Evolutionary conservation across 2,113 vertebrate species (phyloP).

Genomic region (Poecile atricapillus): DNA sequence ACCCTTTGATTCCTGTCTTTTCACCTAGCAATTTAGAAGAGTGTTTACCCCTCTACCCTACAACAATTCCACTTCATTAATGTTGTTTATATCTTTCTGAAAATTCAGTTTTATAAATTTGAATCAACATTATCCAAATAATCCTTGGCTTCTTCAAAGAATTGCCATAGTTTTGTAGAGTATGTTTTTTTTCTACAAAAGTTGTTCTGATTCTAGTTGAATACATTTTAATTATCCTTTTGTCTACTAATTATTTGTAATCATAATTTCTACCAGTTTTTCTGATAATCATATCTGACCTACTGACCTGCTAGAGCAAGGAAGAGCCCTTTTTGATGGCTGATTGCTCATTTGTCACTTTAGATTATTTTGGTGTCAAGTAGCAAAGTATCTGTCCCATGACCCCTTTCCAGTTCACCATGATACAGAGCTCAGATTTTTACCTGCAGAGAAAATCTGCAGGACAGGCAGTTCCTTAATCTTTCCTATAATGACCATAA

Average conservation of each 20-base stretch:
- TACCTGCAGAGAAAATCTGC: not conserved
- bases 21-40: not conserved
- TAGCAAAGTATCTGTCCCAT: not conserved
- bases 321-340: not conserved
- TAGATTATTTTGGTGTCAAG: not conserved
- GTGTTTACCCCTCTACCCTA: not conserved
- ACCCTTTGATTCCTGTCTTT: not conserved
- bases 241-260: not conserved
- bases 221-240: not conserved
- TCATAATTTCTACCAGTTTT: not conserved
- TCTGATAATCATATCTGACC: not conserved
- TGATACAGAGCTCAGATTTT: not conserved
- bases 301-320: not conserved
- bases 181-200: not conserved
- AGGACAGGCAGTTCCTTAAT: not conserved
- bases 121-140: not conserved
- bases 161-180: not conserved
- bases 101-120: not conserved
- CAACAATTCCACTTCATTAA: not conserved
- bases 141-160: not conserved
- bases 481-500: not conserved
- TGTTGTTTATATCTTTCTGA: not conserved
- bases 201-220: not conserved
- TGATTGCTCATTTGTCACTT: not conserved
- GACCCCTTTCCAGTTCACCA: not conserved